Evolutionary conservation across 1,140 invertebrate genomes (phyloP).

Genomic region (Pteromalus puparum): DNA sequence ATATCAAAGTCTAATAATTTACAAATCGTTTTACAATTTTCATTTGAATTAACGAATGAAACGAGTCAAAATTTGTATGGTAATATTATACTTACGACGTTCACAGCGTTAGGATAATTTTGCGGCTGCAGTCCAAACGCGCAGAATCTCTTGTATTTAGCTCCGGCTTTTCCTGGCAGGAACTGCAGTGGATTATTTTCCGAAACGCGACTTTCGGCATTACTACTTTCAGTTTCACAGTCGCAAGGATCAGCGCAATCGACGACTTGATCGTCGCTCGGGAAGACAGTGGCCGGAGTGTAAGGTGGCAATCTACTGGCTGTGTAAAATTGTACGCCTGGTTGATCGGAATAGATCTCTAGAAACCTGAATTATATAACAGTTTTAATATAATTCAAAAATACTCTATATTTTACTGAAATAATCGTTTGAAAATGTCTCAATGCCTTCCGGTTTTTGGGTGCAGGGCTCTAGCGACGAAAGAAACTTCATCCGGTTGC

Average conservation of each 20-base stretch:
- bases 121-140: conserved; percentile 93
- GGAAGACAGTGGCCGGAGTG: not conserved
- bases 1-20: too few species aligned
- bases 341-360: conserved; percentile 88
- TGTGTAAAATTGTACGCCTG: conserved; percentile 93
- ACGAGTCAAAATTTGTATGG: conserved; percentile 14
- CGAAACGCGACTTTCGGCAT: not conserved
- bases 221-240: not conserved
- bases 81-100: conserved; percentile 79
- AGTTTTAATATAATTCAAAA: not conserved
- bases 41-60: conserved; percentile 23
- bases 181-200: conserved; percentile 46
- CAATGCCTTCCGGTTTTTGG: conserved; percentile 77
- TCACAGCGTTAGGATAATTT: conserved; percentile 91
- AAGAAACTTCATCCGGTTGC: conserved; percentile 54
- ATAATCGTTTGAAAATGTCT: conserved; percentile 6
- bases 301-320: conserved; percentile 81
- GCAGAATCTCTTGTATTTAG: conserved; percentile 83
- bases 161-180: conserved; percentile 83
- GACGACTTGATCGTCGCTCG: not conserved
- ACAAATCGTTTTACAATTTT: too few species aligned
- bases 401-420: not conserved
- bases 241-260: conserved; percentile 11
- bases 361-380: conserved; percentile 73
- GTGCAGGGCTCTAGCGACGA: conserved; percentile 78